Base-by-base conservation (phyloP, 2,797 vertebrate species). In the Mycteria americana region DNA sequence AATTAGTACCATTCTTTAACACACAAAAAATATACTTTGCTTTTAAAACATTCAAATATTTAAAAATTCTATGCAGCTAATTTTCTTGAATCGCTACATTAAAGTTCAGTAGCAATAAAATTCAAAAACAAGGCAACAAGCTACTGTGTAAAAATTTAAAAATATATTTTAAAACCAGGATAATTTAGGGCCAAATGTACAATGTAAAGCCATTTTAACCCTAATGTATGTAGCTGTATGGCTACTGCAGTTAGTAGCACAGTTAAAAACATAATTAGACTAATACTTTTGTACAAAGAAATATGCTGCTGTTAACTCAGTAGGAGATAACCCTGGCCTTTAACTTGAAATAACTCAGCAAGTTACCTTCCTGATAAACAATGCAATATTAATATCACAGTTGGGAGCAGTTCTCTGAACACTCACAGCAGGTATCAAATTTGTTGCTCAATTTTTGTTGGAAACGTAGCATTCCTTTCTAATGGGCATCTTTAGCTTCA, bases 371-470 rank as follows among this genome's bases (percentile, higher is more conserved):
- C 95, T 95, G 96, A 98, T 96, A 98, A 98, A 98, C 96, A 98
- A 96, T 97, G 86, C 85, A 98, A 98, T 98, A 98, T 98, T 98
- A 98, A 98, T 97, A 96, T 92, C 97, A 96, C 96, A 97, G 97
- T 30, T 97, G 96, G 97, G 90, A 91, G 83, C 63, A 73, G 60
- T 92, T 94, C 94, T 97, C 92, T 95, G 91, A 98, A 96, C 85
- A 95, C 59, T 92, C 96, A 91, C 96, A 98, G 97, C 94, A 95
- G 96, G 97, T 93, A 93, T 19, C 96, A 90, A 92, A 97, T 97
- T 96, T 95, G 90, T 83, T 88, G 65, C 51, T 78, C 92, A 90
- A 90, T 97, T 97, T 97, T 93, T 92, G 76, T 91, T 77, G 5
- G 60, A 98, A 97, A 97, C 67, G 41, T 51, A 92, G 69, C 69